Base-by-base conservation (phyloP, 2,113 vertebrate genomes). In the Chloropsis cyanopogon region DNA sequence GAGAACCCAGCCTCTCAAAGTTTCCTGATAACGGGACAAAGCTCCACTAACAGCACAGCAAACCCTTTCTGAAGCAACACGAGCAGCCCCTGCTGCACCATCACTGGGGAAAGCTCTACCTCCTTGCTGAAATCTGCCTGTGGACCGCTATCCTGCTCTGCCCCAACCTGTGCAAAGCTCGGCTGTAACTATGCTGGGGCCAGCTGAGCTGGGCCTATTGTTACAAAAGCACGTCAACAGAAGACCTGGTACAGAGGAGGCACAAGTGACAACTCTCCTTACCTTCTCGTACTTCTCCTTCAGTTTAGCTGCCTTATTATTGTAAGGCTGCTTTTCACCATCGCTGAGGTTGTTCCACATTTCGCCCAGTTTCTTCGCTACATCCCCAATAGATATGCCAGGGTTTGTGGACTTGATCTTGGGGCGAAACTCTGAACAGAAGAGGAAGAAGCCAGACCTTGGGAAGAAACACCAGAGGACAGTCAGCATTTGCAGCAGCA, bases 271-370 rank as follows among this genome's bases (percentile, higher is more conserved):
- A 81, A 12, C 28, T 7, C 60, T 59, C 66, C 96, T 96, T 97
- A 98, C 98, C 98, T 99, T 98, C 93, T 99, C 98, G 0, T 99
- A 99, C 94, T 99, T 99, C 97, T 99, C 98, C 97, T 99, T 99
- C 97, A 99, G 98, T 72, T 99, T 99, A 16, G 98, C 98, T 9
- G 98, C 98, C 97, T 99, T 99, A 20, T 97, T 98, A 42, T 98
- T 98, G 26, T 98, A 99, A 54, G 98, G 98, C 93, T 98, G 98
- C 93, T 99, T 99, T 70, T 97, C 98, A 16, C 96, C 95, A 76
- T 99, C 98, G 31, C 97, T 98, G 42, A 98, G 96, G 68, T 98
- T 98, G 95, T 99, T 99, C 98, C 98, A 99, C 98, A 98, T 98
- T 93, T 99, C 98, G 0, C 98, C 98, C 81, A 99, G 96, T 90